Conservation (phyloP, 2,113 vertebrate species). For the Morphnarchus princeps region DNA sequence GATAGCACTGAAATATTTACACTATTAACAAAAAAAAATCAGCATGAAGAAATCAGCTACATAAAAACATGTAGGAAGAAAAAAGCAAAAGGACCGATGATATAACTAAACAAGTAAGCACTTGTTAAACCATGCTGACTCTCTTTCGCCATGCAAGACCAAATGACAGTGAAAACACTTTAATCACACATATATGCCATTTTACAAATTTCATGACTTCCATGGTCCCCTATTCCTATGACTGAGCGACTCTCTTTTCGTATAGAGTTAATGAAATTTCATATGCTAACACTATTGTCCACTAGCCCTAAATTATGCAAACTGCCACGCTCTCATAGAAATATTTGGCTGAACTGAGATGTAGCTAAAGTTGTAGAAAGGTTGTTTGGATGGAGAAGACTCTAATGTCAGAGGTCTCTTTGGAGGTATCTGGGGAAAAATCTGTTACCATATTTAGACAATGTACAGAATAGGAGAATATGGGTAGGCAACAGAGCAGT, state of each 20-base stretch:
- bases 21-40: not conserved
- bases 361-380: not conserved
- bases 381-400: not conserved
- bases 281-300: not conserved
- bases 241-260: accelerated
- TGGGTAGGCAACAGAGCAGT: not conserved
- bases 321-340: not conserved
- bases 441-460: not conserved
- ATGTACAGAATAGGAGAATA: not conserved
- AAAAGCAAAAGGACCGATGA: accelerated
- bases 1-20: not conserved
- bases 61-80: not conserved
- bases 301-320: not conserved
- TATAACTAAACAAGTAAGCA: not conserved
- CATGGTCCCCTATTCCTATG: not conserved
- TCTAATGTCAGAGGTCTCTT: not conserved
- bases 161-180: not conserved
- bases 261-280: not conserved
- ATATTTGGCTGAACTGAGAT: not conserved
- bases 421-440: not conserved
- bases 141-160: not conserved
- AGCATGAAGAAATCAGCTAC: not conserved
- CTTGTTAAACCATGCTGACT: not conserved
- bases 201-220: not conserved
- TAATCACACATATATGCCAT: not conserved